Base-by-base conservation (phyloP, 2,888 invertebrate species). In the Nephrotoma appendiculata region DNA sequence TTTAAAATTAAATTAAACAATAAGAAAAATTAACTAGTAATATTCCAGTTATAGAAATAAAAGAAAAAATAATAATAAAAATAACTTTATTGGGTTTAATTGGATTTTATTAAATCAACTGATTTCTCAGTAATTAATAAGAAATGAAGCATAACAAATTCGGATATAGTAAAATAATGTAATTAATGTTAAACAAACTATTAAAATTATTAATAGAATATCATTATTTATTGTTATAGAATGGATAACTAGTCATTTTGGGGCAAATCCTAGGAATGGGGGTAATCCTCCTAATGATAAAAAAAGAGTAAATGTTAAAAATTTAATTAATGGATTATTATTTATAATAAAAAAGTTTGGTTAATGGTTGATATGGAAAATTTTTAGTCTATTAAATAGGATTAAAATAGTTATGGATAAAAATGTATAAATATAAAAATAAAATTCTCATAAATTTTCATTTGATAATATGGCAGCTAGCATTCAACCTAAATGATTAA, bases 251-350 rank as follows among this genome's bases (percentile, higher is more conserved):
- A 31, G 2, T 57, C 57, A 57, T 57, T 57, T 57, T 15, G 57
- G 57, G 2, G 3, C 19, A 57, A 57, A 57, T 57, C 94, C 94
- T 89, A 94, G 89, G 89, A 94, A 93, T 0, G 94, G 94, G 0
- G 94, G 94, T 87, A 94, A 88, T 15, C 94, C 94, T 0, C 93
- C 93, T 91, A 94, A 90, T 0, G 93, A 94, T 88, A 94, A 86
- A 89, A 94, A 92, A 91, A n/a, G n/a, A n/a, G n/a, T n/a, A n/a
- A n/a, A n/a, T n/a, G n/a, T n/a, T n/a, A n/a, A n/a, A n/a, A n/a
- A n/a, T n/a, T n/a, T n/a, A n/a, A n/a, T n/a, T n/a, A n/a, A n/a
- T n/a, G n/a, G n/a, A n/a, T n/a, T n/a, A n/a, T n/a, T n/a, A n/a
- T n/a, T n/a, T n/a, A n/a, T n/a, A n/a, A n/a, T n/a, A n/a, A n/a